These are phyloP conservation scores for Meda fulgida DNA, from an alignment of 2,797 vertebrate genomes.

Conservation along the genomic window DNA sequence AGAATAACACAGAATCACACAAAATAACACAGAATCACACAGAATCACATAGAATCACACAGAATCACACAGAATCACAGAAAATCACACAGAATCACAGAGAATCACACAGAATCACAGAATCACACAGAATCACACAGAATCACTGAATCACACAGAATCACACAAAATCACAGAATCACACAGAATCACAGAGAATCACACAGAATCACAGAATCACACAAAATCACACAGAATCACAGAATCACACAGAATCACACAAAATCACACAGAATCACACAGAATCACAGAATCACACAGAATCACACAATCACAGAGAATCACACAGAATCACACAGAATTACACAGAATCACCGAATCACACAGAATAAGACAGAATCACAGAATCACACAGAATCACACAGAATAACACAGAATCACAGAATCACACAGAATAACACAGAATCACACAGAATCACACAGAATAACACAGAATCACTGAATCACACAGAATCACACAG, in stretches of 20 bases:
- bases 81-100: not conserved
- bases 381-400: not conserved
- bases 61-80: too few relatives aligned
- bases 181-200: not conserved
- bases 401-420: too few relatives aligned
- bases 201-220: not conserved
- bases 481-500: not conserved
- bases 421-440: not conserved
- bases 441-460: not conserved
- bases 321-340: too few relatives aligned
- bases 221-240: not conserved
- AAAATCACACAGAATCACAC: not conserved
- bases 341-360: too few relatives aligned
- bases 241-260: not conserved
- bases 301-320: too few relatives aligned
- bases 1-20: not conserved
- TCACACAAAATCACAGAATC: not conserved
- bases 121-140: not conserved
- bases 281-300: too few relatives aligned
- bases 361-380: too few relatives aligned
- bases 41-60: not conserved
- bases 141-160: too few relatives aligned
- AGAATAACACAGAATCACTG: too few relatives aligned
- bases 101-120: not conserved
- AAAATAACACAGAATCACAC: too few relatives aligned